A percentile compares a stretch with the other conserved stretches of the same genome.
Evolutionary conservation across 2,888 invertebrate genomes (phyloP).

Genomic region (Dorcus hopei): DNA sequence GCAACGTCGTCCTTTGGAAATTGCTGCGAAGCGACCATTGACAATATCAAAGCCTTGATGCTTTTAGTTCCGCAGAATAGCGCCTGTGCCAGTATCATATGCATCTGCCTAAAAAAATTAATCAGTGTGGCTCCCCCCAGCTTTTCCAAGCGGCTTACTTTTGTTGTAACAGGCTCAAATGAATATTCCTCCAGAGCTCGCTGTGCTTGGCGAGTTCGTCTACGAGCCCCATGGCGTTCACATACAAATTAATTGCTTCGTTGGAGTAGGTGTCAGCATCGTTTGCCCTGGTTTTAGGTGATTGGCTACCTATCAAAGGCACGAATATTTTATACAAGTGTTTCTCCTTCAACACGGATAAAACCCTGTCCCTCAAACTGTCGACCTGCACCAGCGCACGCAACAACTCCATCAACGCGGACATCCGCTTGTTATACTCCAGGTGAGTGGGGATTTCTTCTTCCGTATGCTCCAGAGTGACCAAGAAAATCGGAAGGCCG

Average conservation of each 20-base stretch:
- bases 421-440: constrained; percentile 46
- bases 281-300: constrained; percentile 29
- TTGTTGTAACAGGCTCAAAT: constrained; percentile 44
- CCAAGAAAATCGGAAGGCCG: constrained; percentile 48
- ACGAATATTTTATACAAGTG: constrained; percentile 46
- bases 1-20: constrained; percentile 36
- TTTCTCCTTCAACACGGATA: constrained; percentile 45
- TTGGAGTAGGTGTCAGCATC: constrained; percentile 37
- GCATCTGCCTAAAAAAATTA: constrained; percentile 43
- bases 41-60: constrained; percentile 46
- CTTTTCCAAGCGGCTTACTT: constrained; percentile 19
- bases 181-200: constrained; percentile 49
- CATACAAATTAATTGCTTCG: constrained; percentile 49
- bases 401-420: constrained; percentile 52
- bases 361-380: constrained; percentile 41
- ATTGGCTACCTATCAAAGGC: constrained; percentile 42
- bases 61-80: constrained; percentile 50
- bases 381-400: constrained; percentile 47
- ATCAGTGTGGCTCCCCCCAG: not conserved
- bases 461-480: constrained; percentile 44
- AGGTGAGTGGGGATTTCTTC: constrained; percentile 31
- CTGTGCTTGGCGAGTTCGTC: constrained; percentile 50
- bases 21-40: constrained; percentile 38
- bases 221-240: constrained; percentile 52
- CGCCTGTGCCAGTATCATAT: constrained; percentile 52